phyloP scores from a whole-genome alignment of 2,888 invertebrate genomes.

The Clistopyga incitator region DNA sequence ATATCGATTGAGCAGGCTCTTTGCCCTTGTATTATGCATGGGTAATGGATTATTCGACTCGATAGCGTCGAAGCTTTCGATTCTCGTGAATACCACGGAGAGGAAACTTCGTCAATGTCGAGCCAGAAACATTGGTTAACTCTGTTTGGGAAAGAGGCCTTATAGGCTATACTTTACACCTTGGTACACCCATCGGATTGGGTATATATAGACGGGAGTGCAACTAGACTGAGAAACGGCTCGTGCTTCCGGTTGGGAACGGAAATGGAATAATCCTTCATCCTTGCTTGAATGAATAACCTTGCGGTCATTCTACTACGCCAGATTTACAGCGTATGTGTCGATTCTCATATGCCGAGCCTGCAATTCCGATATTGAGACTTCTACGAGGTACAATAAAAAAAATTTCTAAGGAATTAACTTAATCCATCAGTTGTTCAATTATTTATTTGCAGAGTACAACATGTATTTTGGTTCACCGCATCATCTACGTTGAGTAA shows the following conservation, averaged over 20 bases:
- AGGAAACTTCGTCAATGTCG: constrained; percentile 39
- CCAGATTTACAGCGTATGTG: constrained; percentile 11
- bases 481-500: too few relatives aligned
- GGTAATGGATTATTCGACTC: constrained; percentile 44
- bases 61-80: constrained; percentile 17
- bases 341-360: constrained; percentile 22
- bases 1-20: constrained; percentile 50
- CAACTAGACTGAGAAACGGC: constrained; percentile 69
- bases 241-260: constrained; percentile 68
- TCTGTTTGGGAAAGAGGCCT: constrained; percentile 22
- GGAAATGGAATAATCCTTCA: constrained; percentile 72
- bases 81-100: constrained; percentile 2
- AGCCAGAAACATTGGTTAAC: constrained; percentile 20
- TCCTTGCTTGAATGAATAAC: constrained; percentile 66
- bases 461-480: too few relatives aligned
- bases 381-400: not conserved
- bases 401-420: not conserved
- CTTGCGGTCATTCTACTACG: constrained; percentile 23
- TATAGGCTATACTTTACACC: constrained; percentile 12
- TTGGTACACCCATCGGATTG: not conserved
- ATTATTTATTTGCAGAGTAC: not conserved
- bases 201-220: constrained; percentile 26
- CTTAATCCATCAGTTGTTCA: not conserved
- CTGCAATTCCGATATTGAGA: not conserved
- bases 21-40: constrained; percentile 39